Percentiles rank a stretch among this genome's conserved stretches.
These are phyloP conservation scores for Leptogaster cylindrica DNA, from an alignment of 2,888 invertebrate genomes.

Conservation along the genomic window DNA sequence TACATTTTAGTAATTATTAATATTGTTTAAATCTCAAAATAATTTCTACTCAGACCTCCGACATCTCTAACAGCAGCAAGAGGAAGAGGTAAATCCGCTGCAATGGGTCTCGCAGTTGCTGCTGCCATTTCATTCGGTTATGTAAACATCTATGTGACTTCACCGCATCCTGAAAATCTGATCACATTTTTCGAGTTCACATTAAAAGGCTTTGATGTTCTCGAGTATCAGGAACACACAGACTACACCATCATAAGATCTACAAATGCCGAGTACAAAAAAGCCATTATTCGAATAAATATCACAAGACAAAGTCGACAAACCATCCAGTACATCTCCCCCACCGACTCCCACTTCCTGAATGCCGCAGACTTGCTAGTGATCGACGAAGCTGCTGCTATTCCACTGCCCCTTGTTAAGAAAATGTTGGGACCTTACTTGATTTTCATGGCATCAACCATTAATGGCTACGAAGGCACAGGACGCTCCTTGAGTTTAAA, in stretches of 20 bases:
- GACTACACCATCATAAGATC: constrained; percentile 95
- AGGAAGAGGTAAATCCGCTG: constrained; percentile 98
- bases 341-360: constrained; percentile 85
- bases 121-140: constrained; percentile 81
- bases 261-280: constrained; percentile 94
- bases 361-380: constrained; percentile 93
- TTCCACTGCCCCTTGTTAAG: constrained; percentile 91
- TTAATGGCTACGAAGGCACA: constrained; percentile 98
- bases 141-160: constrained; percentile 94
- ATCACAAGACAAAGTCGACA: constrained; percentile 89
- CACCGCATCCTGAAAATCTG: constrained; percentile 97
- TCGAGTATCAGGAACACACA: constrained; percentile 93
- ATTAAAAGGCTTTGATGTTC: constrained; percentile 91
- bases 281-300: constrained; percentile 92
- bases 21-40: constrained; percentile 1
- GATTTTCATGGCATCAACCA: constrained; percentile 94
- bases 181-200: constrained; percentile 97
- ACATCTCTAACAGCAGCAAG: constrained; percentile 95
- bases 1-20: constrained; percentile 9
- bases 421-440: constrained; percentile 89
- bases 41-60: constrained; percentile 71
- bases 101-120: constrained; percentile 90
- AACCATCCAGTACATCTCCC: constrained; percentile 97
- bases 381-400: constrained; percentile 99
- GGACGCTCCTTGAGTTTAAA: constrained; percentile 95